Percentiles rank a stretch among this genome's conserved stretches.
phyloP scores from a whole-genome alignment of 2,888 invertebrate species.

The Myathropa florea region DNA sequence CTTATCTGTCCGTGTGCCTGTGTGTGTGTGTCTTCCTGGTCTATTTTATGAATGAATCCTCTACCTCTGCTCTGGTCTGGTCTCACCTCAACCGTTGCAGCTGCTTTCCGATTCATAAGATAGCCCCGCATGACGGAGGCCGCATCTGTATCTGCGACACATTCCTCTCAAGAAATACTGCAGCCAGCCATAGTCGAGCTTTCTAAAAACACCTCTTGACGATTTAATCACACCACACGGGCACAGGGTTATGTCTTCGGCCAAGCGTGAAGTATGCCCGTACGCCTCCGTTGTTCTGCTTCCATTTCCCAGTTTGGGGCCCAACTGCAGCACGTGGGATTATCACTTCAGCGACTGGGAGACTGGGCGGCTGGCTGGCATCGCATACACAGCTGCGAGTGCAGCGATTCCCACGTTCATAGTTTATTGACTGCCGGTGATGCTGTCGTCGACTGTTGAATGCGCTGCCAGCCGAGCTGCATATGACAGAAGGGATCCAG shows the following conservation, averaged over 20 bases:
- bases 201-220: conserved; percentile 49
- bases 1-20: conserved; percentile 8
- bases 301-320: conserved; percentile 27
- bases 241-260: conserved; percentile 40
- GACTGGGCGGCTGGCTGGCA: not conserved
- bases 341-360: conserved; percentile 33
- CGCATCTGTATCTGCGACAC: not conserved
- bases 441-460: conserved; percentile 30
- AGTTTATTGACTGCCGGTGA: conserved; percentile 56
- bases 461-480: conserved; percentile 27
- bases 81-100: not conserved
- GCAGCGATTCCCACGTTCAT: conserved; percentile 61
- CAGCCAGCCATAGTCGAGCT: conserved; percentile 5
- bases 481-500: not conserved
- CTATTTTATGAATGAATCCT: conserved; percentile 61
- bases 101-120: not conserved
- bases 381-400: conserved; percentile 1
- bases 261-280: conserved; percentile 42
- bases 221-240: conserved; percentile 31
- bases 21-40: conserved; percentile 1
- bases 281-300: conserved; percentile 27
- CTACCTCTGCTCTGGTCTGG: not conserved
- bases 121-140: conserved; percentile 17
- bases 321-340: conserved; percentile 53
- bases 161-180: not conserved